Evolutionary conservation across 2,797 vertebrate genomes (phyloP).

Genomic region (Halcyon smyrnensis): DNA sequence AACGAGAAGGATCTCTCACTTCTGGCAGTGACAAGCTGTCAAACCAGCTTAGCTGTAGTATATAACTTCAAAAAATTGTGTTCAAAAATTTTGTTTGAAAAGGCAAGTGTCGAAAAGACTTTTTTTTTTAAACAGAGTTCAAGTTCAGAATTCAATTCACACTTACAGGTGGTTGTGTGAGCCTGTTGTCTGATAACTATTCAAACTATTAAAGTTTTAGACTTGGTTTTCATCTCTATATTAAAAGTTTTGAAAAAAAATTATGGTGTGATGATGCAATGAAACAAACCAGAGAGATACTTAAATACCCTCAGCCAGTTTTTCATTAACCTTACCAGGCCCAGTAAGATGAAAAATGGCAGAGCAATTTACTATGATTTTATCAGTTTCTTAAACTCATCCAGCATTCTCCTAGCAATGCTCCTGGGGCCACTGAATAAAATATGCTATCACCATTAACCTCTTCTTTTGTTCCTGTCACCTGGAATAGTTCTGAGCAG

Average conservation of each 20-base stretch:
- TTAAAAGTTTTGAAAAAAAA: background rate
- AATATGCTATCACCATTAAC: background rate
- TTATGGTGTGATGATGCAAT: background rate
- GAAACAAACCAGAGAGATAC: background rate
- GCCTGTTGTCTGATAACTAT: background rate
- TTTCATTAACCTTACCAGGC: background rate
- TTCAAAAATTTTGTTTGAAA: background rate
- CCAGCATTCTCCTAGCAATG: background rate
- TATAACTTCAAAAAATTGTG: background rate
- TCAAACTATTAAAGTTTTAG: background rate
- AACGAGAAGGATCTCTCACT: background rate
- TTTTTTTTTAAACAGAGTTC: background rate
- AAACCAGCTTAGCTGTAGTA: constrained; percentile 3
- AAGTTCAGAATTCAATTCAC: background rate
- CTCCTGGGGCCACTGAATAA: background rate
- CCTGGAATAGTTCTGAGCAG: background rate
- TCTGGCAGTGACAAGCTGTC: background rate
- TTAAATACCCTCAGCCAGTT: background rate
- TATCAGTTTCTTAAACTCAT: background rate
- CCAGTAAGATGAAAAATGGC: background rate
- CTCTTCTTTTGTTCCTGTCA: background rate
- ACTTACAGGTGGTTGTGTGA: background rate
- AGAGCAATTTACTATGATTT: background rate
- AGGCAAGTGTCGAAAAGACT: background rate
- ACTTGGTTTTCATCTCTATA: background rate